Percentiles rank a stretch among this genome's conserved stretches.
Conservation (phyloP, 2,113 vertebrate genomes). For the Rana temporaria region DNA sequence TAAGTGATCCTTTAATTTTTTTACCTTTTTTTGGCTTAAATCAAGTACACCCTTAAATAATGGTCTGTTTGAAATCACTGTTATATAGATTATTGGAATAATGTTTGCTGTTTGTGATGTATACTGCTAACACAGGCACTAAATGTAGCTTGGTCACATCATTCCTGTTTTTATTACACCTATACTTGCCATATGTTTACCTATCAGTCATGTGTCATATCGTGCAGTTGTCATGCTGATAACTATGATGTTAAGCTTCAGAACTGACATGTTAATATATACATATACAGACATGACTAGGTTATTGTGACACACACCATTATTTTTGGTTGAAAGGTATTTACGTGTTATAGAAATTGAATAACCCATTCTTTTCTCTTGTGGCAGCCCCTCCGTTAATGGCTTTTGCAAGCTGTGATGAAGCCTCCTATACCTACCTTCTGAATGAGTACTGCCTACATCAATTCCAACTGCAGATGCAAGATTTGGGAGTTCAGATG, state of each 20-base stretch:
- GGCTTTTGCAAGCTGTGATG: constrained; percentile 33
- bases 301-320: neutral
- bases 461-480: constrained; percentile 29
- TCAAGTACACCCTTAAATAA: no score
- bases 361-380: constrained; percentile 2
- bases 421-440: neutral
- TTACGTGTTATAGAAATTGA: neutral
- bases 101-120: no score
- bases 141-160: neutral
- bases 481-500: constrained; percentile 1
- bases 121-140: neutral
- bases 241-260: neutral
- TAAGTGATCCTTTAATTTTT: no score
- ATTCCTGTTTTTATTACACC: neutral
- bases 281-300: neutral
- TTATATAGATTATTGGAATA: no score
- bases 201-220: neutral
- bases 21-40: no score
- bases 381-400: constrained; percentile 45
- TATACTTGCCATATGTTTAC: neutral
- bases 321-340: constrained; percentile 2
- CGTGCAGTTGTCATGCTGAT: neutral
- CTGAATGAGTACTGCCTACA: constrained; percentile 38
- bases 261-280: neutral
- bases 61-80: no score